Base-by-base conservation (phyloP, 2,888 invertebrate species). In the Catonia carolina region DNA sequence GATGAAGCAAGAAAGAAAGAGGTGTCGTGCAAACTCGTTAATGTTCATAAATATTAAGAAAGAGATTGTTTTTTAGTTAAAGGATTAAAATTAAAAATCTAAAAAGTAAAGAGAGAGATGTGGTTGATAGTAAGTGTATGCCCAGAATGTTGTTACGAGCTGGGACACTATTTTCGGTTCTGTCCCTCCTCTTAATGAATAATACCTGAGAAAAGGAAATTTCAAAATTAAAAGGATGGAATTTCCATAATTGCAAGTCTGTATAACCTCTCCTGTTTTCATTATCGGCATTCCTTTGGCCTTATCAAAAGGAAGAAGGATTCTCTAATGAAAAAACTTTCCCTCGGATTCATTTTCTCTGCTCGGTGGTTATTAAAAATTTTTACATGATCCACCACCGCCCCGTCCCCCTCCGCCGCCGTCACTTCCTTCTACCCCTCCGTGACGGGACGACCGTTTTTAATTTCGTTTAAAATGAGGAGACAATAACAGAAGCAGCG, bases 261-360 rank as follows among this genome's bases (percentile, higher is more conserved):
- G 45, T 27, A 27, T 45, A 45, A 45, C 45, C 45, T 45, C 45
- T 45, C 45, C 45, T 45, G 45, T 45, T 45, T 45, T 45, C 45
- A 45, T 45, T 45, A 45, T 45, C 45, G 22, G 52, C 41, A 52
- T 52, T 52, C 52, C 52, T 52, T 37, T 52, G 2, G 41, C 52
- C 41, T 41, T 39, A 52, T 52, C 41, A 36, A 52, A 52, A 41
- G 31, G n/a, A n/a, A n/a, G n/a, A n/a, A n/a, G 18, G 41, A 52
- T 52, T 52, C 41, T 41, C 52, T 52, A 39, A 51, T 22, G 37
- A 51, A 51, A 37, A 37, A 51, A 22, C 37, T 45, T 45, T 45
- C 45, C 45, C 45, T 45, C 22, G 45, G 45, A 45, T 45, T 45
- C 45, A 45, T 45, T 45, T 45, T 45, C 45, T 45, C 45, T 45